phyloP scores from a whole-genome alignment of 2,888 invertebrate species.

The Hedya salicella region DNA sequence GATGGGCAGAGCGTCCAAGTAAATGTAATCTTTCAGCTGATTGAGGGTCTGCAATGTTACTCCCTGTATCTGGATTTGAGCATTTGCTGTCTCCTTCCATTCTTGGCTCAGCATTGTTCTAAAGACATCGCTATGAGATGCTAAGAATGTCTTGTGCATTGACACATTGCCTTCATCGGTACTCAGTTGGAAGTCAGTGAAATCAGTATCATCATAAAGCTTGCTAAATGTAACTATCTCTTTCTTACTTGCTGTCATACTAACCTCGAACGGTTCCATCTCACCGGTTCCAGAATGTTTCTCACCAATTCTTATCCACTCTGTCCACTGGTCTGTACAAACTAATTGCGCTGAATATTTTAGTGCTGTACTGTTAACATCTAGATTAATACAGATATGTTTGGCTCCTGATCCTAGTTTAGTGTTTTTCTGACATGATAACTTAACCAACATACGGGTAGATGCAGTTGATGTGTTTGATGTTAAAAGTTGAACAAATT shows the following conservation, averaged over 20 bases:
- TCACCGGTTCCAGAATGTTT: background rate
- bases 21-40: slow-evolving; percentile 61
- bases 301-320: background rate
- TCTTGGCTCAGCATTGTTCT: slow-evolving; percentile 59
- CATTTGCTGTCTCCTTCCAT: slow-evolving; percentile 61
- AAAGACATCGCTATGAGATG: slow-evolving; percentile 62
- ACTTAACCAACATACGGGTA: background rate
- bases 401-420: background rate
- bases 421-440: background rate
- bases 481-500: background rate
- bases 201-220: slow-evolving; percentile 55
- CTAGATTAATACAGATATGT: background rate
- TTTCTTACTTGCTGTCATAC: background rate
- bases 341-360: background rate
- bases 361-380: background rate
- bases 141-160: slow-evolving; percentile 60
- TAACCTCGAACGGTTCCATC: background rate
- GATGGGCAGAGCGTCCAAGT: slow-evolving; percentile 57
- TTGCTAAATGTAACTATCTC: background rate
- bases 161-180: slow-evolving; percentile 62
- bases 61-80: slow-evolving; percentile 52
- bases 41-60: slow-evolving; percentile 57
- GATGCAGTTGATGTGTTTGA: too few relatives aligned
- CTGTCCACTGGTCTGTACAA: background rate
- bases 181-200: slow-evolving; percentile 64